Evolutionary conservation across 2,797 vertebrate genomes (phyloP).

Genomic region (Percopsis omiscomaycus): DNA sequence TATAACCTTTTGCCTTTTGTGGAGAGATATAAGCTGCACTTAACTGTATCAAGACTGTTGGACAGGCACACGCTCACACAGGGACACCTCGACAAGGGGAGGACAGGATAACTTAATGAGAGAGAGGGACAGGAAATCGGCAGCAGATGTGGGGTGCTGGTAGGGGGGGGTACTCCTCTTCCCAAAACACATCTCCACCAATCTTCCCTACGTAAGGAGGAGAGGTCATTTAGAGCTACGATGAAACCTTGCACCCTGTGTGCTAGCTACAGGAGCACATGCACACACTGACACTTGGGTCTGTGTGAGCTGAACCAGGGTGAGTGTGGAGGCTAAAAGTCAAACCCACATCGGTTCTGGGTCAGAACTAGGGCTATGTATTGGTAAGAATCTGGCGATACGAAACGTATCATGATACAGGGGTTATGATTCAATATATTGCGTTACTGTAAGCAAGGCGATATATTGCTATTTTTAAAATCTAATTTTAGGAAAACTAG

Average conservation of each 20-base stretch:
- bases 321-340: background rate
- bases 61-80: too few species aligned
- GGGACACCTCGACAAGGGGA: slow-evolving; percentile 1
- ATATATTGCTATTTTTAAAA: too few species aligned
- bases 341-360: background rate
- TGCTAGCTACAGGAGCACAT: background rate
- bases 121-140: slow-evolving; percentile 68
- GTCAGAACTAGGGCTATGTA: background rate
- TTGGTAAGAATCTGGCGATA: too few species aligned
- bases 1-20: too few species aligned
- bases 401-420: too few species aligned
- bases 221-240: too few species aligned
- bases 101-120: slow-evolving; percentile 48
- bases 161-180: slow-evolving; percentile 37
- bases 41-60: too few species aligned
- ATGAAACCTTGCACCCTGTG: too few species aligned
- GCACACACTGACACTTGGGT: background rate
- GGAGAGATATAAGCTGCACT: too few species aligned
- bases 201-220: slow-evolving; percentile 20
- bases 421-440: too few species aligned
- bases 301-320: background rate
- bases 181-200: slow-evolving; percentile 30
- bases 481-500: too few species aligned
- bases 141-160: slow-evolving; percentile 66
- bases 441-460: too few species aligned